These are phyloP conservation scores for Adelges cooleyi DNA, from an alignment of 1,140 invertebrate genomes.

Conservation along the genomic window DNA sequence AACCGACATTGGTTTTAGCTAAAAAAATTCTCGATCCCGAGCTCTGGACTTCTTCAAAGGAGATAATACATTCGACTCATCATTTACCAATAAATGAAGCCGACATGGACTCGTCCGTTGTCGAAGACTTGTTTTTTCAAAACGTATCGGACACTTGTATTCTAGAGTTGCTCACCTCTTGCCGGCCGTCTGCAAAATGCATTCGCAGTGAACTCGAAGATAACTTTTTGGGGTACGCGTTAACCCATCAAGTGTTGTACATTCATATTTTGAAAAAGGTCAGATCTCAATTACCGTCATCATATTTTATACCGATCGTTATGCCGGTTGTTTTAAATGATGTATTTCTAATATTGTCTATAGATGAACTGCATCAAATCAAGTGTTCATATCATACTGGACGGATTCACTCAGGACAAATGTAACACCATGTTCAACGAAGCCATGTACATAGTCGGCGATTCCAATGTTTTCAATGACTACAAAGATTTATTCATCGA, in stretches of 20 bases:
- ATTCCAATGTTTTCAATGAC: background rate
- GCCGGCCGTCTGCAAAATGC: background rate
- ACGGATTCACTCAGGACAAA: background rate
- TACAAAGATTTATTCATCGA: slow-evolving; percentile 21
- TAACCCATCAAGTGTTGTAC: slow-evolving; percentile 1
- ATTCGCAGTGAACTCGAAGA: background rate
- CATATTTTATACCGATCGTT: background rate
- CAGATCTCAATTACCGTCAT: background rate
- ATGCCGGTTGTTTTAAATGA: background rate
- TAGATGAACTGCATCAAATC: background rate
- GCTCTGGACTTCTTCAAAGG: background rate
- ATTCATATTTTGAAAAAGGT: background rate
- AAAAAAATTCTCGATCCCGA: background rate
- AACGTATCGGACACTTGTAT: background rate
- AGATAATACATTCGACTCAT: background rate
- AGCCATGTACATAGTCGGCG: background rate
- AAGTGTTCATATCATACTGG: background rate
- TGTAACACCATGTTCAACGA: background rate
- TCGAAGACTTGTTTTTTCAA: background rate
- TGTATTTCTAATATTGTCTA: background rate
- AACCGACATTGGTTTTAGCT: no score
- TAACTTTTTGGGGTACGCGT: background rate
- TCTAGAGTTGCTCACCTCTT: background rate
- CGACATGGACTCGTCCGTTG: background rate
- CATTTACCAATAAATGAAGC: background rate